Evolutionary conservation across 2,113 vertebrate genomes (phyloP).

Genomic region (Scomber japonicus): DNA sequence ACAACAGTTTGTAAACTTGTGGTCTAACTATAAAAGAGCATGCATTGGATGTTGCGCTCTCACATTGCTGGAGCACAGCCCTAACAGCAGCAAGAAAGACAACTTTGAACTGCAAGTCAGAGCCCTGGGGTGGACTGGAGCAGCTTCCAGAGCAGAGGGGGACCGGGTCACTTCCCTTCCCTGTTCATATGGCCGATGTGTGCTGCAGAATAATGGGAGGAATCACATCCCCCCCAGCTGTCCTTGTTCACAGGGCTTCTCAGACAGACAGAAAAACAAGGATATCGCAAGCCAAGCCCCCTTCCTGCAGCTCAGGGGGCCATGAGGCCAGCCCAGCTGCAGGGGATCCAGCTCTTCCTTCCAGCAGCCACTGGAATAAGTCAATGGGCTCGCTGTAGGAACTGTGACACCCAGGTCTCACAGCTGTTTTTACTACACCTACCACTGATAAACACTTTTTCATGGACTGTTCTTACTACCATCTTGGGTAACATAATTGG

Average conservation of each 20-base stretch:
- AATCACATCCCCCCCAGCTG: constrained; percentile 70
- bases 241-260: constrained; percentile 63
- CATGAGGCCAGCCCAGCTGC: constrained; percentile 60
- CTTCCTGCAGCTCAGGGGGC: constrained; percentile 72
- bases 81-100: constrained; percentile 53
- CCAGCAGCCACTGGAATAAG: constrained; percentile 64
- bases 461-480: constrained; percentile 5
- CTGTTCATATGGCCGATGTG: constrained; percentile 53
- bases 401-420: constrained; percentile 52
- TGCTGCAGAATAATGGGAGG: constrained; percentile 71
- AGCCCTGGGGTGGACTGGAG: constrained; percentile 46
- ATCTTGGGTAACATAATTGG: constrained; percentile 16
- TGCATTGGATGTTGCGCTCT: background rate
- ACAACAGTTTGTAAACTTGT: constrained; percentile 2
- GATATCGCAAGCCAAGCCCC: constrained; percentile 54
- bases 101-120: constrained; percentile 64
- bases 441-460: constrained; percentile 46
- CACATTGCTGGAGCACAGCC: constrained; percentile 32
- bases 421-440: constrained; percentile 57
- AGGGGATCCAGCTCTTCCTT: constrained; percentile 62
- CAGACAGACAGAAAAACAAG: constrained; percentile 78
- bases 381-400: constrained; percentile 50
- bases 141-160: constrained; percentile 49
- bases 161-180: constrained; percentile 74
- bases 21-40: background rate